Evolutionary conservation across 2,888 invertebrate genomes (phyloP).

Genomic region (Aspidapion aeneum): DNA sequence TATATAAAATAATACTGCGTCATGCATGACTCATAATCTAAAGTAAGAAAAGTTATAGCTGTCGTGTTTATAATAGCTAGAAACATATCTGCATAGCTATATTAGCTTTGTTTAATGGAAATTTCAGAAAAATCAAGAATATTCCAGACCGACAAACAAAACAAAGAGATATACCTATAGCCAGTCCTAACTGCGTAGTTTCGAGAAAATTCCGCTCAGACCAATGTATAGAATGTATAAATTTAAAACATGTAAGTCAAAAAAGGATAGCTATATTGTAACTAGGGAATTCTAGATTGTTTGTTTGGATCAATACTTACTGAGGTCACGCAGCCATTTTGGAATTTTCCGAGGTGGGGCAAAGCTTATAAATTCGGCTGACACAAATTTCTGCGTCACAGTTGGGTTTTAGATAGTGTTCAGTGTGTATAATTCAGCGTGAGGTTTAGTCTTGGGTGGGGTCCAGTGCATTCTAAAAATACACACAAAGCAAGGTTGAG

Average conservation of each 20-base stretch:
- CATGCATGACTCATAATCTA: too few species aligned
- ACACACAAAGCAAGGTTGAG: not conserved
- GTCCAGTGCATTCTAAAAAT: not conserved
- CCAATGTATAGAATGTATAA: not conserved
- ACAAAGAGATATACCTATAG: not conserved
- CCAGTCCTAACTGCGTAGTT: not conserved
- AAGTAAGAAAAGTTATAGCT: too few species aligned
- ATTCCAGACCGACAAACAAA: not conserved
- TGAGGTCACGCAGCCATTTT: not conserved
- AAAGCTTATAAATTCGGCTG: not conserved
- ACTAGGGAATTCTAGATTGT: not conserved
- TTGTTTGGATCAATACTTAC: not conserved
- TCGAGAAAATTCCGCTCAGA: not conserved
- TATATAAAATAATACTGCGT: too few species aligned
- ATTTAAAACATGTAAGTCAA: not conserved
- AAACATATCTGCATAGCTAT: too few species aligned
- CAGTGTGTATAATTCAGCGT: not conserved
- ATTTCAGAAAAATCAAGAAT: not conserved
- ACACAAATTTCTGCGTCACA: not conserved
- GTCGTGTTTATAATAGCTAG: too few species aligned
- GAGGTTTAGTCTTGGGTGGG: not conserved
- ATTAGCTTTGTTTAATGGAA: not conserved
- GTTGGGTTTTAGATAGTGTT: not conserved
- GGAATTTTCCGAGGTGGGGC: not conserved
- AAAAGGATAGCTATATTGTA: not conserved